Percentiles rank a stretch among this genome's conserved stretches.
Evolutionary conservation across 2,888 invertebrate species (phyloP).

Genomic region (Clitarchus hookeri): DNA sequence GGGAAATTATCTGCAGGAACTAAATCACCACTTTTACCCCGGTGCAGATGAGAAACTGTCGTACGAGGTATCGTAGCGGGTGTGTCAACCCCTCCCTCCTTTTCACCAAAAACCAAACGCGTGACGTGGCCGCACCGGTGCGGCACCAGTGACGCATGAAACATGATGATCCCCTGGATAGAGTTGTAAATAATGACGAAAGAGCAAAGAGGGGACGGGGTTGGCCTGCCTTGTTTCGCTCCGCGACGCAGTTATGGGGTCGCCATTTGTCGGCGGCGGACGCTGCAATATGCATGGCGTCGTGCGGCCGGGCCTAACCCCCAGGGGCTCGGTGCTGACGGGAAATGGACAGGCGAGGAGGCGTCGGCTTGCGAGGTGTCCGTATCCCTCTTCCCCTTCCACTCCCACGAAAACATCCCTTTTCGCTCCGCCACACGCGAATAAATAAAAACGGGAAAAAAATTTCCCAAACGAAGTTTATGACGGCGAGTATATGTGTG

Average conservation of each 20-base stretch:
- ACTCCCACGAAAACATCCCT: not conserved
- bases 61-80: not conserved
- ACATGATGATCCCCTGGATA: not conserved
- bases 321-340: not conserved
- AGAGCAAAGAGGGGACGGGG: not conserved
- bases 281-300: not conserved
- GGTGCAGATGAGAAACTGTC: not conserved
- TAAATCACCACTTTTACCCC: not conserved
- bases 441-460: not conserved
- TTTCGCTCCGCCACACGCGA: not conserved
- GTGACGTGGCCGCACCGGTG: not conserved
- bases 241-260: too few relatives aligned
- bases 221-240: too few relatives aligned
- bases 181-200: not conserved
- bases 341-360: slow-evolving; percentile 4
- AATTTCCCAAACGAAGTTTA: not conserved
- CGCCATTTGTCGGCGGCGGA: too few relatives aligned
- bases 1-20: not conserved
- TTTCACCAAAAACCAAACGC: not conserved
- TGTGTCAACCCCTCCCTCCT: not conserved
- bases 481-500: not conserved
- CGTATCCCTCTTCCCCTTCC: not conserved
- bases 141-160: not conserved
- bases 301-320: not conserved
- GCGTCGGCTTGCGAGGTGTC: not conserved